These are phyloP conservation scores for Halisarca cf. caerulea DNA, from an alignment of 37 sponge, comb jelly and placozoan genomes.

Conservation along the genomic window DNA sequence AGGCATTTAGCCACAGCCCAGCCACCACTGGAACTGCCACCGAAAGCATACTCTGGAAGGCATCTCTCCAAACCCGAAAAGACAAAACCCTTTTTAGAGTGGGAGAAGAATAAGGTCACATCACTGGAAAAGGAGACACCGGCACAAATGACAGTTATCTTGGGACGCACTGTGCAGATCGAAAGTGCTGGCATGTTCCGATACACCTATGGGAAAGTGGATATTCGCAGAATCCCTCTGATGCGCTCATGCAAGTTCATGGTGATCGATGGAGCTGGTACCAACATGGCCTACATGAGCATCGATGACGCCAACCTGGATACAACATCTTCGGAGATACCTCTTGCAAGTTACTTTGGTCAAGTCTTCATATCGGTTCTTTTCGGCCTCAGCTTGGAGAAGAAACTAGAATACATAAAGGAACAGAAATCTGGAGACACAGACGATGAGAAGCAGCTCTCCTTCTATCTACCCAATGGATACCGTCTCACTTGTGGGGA, in stretches of 20 bases:
- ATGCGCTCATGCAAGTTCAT: slow-evolving; percentile 1
- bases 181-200: background rate
- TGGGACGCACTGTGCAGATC: background rate
- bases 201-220: slow-evolving; percentile 23
- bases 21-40: slow-evolving; percentile 4
- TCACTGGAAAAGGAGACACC: background rate
- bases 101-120: slow-evolving; percentile 8
- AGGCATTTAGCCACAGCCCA: background rate
- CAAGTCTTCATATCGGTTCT: slow-evolving; percentile 23
- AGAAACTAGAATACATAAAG: slow-evolving; percentile 27
- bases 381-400: slow-evolving; percentile 11
- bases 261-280: slow-evolving; percentile 8
- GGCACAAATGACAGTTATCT: background rate
- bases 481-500: background rate
- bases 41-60: background rate
- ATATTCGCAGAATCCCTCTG: slow-evolving; percentile 14
- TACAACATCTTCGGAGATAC: background rate
- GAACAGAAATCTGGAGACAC: background rate
- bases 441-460: background rate
- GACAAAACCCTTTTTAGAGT: background rate
- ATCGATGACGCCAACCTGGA: slow-evolving; percentile 11
- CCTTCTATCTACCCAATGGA: slow-evolving; percentile 6
- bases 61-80: background rate
- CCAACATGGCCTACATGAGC: slow-evolving; percentile 16
- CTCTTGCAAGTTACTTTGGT: slow-evolving; percentile 35